Evolutionary conservation across 2,888 invertebrate species (phyloP), one percentile per base, ranked within the genome.

Genomic region (Subacronicta megacephala): DNA sequence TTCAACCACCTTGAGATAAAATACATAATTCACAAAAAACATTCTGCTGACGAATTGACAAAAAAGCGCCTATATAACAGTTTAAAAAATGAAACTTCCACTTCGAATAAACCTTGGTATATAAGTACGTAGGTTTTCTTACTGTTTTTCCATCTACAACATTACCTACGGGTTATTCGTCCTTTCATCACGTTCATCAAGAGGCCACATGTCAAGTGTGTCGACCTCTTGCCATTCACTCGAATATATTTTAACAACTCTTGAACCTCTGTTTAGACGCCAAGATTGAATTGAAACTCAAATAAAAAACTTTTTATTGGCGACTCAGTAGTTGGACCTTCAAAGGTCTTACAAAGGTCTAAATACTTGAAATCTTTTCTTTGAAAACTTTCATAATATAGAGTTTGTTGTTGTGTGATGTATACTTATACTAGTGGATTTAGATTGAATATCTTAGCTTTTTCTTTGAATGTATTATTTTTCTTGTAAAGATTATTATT

Each of bases 281-380:
- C 31, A 15, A 52, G 44, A 65, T 55, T 45, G 47, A 54, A 71
- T 42, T n/a, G 26, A 59, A 26, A 57, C 57, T 59, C 36, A 56
- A 63, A 65, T 54, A 71, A 54, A n/a, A 58, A 65, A 57, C 52
- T 71, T 71, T 64, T 50, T 64, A 71, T 64, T 51, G 45, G 20
- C 31, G 29, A 16, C 42, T 40, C 18, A 64, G 46, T 53, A 57
- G 58, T 46, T 46, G 58, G 33, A 50, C 41, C 33, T 43, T 43
- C 35, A 40, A 37, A 46, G 58, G 42, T 41, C 53, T 26, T 18
- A n/a, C 29, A 35, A 40, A 49, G 46, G 43, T 49, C 43, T 57
- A 36, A 52, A 47, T 47, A 44, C 72, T 67, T 50, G 49, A 67
- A 51, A 70, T 47, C 26, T 58, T 71, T 69, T 46, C 52, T 52